Evolutionary conservation across 2,113 vertebrate species (phyloP).

Genomic region (Octodon degus): DNA sequence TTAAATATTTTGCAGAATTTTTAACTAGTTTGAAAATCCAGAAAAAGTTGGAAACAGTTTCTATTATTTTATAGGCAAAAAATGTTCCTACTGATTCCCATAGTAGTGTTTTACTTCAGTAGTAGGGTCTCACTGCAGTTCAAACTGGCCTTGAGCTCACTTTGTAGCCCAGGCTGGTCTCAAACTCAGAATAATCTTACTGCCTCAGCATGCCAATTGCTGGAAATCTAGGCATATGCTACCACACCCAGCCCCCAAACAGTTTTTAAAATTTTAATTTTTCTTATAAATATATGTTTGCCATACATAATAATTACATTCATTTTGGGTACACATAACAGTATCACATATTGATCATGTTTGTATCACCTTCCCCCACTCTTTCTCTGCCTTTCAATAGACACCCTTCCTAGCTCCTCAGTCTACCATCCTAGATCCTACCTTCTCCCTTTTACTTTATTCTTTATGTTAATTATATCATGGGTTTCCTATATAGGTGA

Average conservation of each 20-base stretch:
- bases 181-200: too few species aligned
- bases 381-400: neutral
- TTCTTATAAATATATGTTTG: neutral
- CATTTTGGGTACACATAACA: neutral
- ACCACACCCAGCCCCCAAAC: too few species aligned
- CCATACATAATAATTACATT: neutral
- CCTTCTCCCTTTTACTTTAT: neutral
- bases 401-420: neutral
- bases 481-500: neutral
- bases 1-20: neutral
- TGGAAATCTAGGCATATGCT: too few species aligned
- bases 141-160: too few species aligned
- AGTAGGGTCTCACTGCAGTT: too few species aligned
- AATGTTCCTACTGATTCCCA: too few species aligned
- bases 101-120: too few species aligned
- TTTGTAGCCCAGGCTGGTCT: too few species aligned
- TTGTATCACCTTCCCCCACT: neutral
- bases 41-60: neutral
- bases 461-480: neutral
- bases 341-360: neutral
- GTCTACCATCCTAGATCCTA: neutral
- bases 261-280: neutral
- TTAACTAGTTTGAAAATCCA: constrained; percentile 24
- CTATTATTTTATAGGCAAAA: too few species aligned
- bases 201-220: too few species aligned